Evolutionary conservation across 2,888 invertebrate species (phyloP).

Genomic region (Pristionchus maxplancki): DNA sequence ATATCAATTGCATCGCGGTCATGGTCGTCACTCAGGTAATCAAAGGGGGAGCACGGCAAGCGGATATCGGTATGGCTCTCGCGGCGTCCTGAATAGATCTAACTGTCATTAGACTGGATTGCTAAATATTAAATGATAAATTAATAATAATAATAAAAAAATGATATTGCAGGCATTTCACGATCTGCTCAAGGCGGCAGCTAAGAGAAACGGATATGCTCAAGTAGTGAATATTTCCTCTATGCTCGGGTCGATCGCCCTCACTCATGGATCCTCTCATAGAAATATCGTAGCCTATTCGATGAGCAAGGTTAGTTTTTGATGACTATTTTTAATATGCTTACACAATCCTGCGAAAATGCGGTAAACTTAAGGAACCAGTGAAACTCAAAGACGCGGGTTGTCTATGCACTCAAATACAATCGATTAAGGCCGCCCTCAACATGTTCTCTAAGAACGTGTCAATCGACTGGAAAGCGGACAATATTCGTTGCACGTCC

Average conservation of each 20-base stretch:
- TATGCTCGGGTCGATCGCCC: constrained; percentile 17
- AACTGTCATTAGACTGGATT: too few relatives aligned
- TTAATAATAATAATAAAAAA: too few relatives aligned
- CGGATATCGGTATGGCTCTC: too few relatives aligned
- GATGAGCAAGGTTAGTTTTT: constrained; percentile 41
- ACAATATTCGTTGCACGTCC: background rate
- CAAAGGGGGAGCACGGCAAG: too few relatives aligned
- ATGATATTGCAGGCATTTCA: background rate
- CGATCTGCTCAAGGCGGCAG: constrained; percentile 4
- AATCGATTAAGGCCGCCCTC: background rate
- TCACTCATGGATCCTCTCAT: background rate
- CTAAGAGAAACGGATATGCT: background rate
- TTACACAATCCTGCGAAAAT: too few relatives aligned
- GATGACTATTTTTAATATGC: too few relatives aligned
- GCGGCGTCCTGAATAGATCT: too few relatives aligned
- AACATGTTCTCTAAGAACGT: constrained; percentile 32
- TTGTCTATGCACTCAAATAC: too few relatives aligned
- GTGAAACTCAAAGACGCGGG: too few relatives aligned
- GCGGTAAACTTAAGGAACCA: too few relatives aligned
- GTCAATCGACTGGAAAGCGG: background rate
- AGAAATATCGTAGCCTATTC: background rate
- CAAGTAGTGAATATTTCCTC: constrained; percentile 49
- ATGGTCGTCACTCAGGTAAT: constrained; percentile 28
- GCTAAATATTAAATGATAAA: too few relatives aligned
- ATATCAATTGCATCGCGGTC: constrained; percentile 21